Evolutionary conservation across 2,797 vertebrate species (phyloP), one percentile per base, ranked within the genome.

Genomic region (Ambastaia sidthimunki): DNA sequence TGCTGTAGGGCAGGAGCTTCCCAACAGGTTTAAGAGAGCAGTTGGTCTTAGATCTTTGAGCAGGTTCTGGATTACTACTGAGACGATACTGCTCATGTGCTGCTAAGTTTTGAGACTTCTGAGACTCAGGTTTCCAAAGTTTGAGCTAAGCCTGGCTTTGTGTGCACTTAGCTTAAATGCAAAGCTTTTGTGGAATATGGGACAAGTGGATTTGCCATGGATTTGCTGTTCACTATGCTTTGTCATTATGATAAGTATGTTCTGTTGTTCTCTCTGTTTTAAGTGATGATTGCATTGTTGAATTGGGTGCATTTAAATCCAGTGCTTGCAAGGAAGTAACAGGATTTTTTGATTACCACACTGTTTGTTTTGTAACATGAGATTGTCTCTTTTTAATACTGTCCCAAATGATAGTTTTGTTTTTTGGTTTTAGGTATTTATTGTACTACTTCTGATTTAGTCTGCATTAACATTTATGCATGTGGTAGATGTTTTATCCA

Each of bases 201-300:
- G 92, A 93, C 86, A 92, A 83, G 88, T 91, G 90, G 90, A 92
- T 86, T 87, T 86, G 71, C 84, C 89, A 89, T 86, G 90, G 89
- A 82, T 86, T 86, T 77, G 86, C 77, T 88, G 88, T 4, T 88
- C 89, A 82, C 88, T 84, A 66, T 85, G 92, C 84, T 90, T 92
- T 86, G 69, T 92, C 25, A 83, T 94, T 87, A 73, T 92, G 83
- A 92, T 93, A 91, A 93, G 94, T 95, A 94, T 87, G 94, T 92
- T 87, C 74, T 81, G 63, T 88, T 89, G 84, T 59, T 80, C 28
- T 69, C 71, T 69, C 71, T 74, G 68, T 86, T 65, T 82, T 74
- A 15, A n/a, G 66, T 11, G 59, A 81, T 84, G 50, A 68, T 21
- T 31, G 52, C 31, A 34, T 28, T 78, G 60, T 25, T 74, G 63